Evolutionary conservation across 2,888 invertebrate genomes (phyloP).

Genomic region (Acronicta alni): DNA sequence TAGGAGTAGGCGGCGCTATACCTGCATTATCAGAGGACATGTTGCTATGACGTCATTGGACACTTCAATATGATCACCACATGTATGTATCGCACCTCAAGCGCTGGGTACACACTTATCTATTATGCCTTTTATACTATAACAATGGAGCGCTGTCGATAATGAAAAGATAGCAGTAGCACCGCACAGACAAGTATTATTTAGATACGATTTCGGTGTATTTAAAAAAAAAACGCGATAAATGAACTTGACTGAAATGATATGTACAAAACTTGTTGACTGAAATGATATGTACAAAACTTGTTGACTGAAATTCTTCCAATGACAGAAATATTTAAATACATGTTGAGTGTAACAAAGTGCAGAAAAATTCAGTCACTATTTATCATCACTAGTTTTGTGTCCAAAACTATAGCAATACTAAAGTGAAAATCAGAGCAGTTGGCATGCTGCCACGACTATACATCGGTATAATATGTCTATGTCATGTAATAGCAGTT

Average conservation of each 20-base stretch:
- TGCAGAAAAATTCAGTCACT: slow-evolving; percentile 16
- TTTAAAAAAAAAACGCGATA: no score
- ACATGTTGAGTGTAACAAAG: not conserved
- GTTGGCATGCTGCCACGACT: slow-evolving; percentile 34
- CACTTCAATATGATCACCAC: slow-evolving; percentile 28
- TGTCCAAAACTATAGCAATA: slow-evolving; percentile 43
- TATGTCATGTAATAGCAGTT: slow-evolving; percentile 9
- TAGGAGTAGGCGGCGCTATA: slow-evolving; percentile 25
- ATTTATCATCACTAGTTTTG: slow-evolving; percentile 41
- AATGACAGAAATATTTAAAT: not conserved
- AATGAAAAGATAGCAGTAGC: slow-evolving; percentile 32
- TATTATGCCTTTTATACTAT: slow-evolving; percentile 36
- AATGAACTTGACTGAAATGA: no score
- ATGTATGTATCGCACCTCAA: slow-evolving; percentile 28
- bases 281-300: not conserved
- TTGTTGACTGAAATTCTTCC: not conserved
- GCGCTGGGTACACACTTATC: slow-evolving; percentile 20
- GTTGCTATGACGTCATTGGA: slow-evolving; percentile 46
- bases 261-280: slow-evolving; percentile 4
- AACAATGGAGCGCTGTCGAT: slow-evolving; percentile 38
- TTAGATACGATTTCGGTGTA: slow-evolving; percentile 8
- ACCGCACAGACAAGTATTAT: slow-evolving; percentile 5
- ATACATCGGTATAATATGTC: slow-evolving; percentile 6
- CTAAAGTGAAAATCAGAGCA: slow-evolving; percentile 33
- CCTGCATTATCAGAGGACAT: slow-evolving; percentile 32